Evolutionary conservation across 2,797 vertebrate species (phyloP).

Genomic region (Mallotus villosus): DNA sequence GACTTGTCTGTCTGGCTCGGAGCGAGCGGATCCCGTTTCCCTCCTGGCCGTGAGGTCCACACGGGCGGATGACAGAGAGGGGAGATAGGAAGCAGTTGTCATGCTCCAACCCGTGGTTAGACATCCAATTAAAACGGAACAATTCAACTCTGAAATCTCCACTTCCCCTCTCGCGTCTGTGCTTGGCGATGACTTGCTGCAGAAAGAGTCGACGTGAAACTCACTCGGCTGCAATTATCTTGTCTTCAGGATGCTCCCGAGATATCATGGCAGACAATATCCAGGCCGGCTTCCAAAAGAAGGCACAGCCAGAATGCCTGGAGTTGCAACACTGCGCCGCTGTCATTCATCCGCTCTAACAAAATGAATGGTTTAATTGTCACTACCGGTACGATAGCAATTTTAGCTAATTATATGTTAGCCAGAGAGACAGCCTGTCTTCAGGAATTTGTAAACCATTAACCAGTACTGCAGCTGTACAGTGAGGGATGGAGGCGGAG

Average conservation of each 20-base stretch:
- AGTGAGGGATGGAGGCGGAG: slow-evolving; percentile 27
- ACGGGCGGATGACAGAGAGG: slow-evolving; percentile 24
- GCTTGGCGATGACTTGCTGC: slow-evolving; percentile 12
- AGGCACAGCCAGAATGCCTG: slow-evolving; percentile 32
- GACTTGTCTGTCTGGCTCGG: slow-evolving; percentile 43
- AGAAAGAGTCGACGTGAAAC: slow-evolving; percentile 39
- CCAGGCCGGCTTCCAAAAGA: slow-evolving; percentile 50
- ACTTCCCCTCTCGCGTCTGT: slow-evolving; percentile 6
- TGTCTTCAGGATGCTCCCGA: slow-evolving; percentile 42
- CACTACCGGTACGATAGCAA: slow-evolving; percentile 42
- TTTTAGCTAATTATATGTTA: slow-evolving; percentile 63
- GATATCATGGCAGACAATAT: slow-evolving; percentile 46
- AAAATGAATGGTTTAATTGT: slow-evolving; percentile 62
- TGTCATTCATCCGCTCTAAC: slow-evolving; percentile 40
- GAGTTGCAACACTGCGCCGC: slow-evolving; percentile 30
- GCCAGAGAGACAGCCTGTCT: slow-evolving; percentile 44
- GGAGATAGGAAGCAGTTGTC: slow-evolving; percentile 55
- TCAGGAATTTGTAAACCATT: slow-evolving; percentile 69
- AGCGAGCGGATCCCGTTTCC: slow-evolving; percentile 51
- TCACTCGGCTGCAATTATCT: slow-evolving; percentile 53
- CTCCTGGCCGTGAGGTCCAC: slow-evolving; percentile 30
- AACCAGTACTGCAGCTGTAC: slow-evolving; percentile 51
- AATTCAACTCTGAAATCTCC: slow-evolving; percentile 33
- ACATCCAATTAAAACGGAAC: slow-evolving; percentile 29
- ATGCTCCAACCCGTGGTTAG: slow-evolving; percentile 16